These are phyloP conservation scores for Apamea crenata DNA, from an alignment of 2,888 invertebrate species.

Conservation along the genomic window DNA sequence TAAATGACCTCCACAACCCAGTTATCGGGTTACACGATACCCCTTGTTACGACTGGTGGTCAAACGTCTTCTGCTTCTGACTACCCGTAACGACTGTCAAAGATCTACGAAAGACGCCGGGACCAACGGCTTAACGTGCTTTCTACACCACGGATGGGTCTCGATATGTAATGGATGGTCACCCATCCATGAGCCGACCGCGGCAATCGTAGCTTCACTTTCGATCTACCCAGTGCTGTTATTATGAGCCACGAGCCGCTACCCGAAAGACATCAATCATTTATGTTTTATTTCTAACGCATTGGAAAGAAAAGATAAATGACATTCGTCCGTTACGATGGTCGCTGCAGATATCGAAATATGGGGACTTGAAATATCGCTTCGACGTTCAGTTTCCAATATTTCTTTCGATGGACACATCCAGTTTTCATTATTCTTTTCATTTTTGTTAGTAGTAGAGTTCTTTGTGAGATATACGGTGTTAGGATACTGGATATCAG, in stretches of 20 bases:
- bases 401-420: not conserved
- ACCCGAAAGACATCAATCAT: not conserved
- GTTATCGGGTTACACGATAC: too few relatives aligned
- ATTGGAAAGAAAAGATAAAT: conserved; percentile 11
- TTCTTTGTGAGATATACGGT: not conserved
- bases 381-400: not conserved
- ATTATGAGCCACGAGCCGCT: not conserved
- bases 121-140: too few relatives aligned
- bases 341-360: conserved; percentile 13
- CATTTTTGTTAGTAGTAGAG: not conserved
- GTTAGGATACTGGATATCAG: too few relatives aligned
- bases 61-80: not conserved
- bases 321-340: conserved; percentile 10
- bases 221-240: not conserved
- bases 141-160: too few relatives aligned
- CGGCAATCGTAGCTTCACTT: not conserved
- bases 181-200: not conserved
- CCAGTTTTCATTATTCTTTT: conserved; percentile 1
- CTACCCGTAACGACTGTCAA: not conserved
- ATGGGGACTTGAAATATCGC: conserved; percentile 3
- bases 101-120: not conserved
- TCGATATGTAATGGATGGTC: not conserved
- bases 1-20: not conserved
- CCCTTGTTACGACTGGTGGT: not conserved
- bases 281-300: not conserved